These are phyloP conservation scores for Pangasius mekongensis DNA, from an alignment of 2,797 vertebrate species.

Conservation along the genomic window DNA sequence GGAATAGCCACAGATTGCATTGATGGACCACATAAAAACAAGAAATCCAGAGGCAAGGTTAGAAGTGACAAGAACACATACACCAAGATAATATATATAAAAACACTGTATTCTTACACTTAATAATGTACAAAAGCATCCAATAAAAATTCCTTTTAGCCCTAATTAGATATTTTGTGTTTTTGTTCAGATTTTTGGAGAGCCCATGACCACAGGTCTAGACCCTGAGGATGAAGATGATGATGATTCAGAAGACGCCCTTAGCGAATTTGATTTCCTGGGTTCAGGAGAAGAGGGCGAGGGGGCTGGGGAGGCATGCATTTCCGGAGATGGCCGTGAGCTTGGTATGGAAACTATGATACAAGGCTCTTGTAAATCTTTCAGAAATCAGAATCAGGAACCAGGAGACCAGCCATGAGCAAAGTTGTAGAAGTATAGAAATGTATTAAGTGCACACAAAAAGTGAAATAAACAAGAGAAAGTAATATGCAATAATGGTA, in stretches of 20 bases:
- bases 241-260: constrained; percentile 89
- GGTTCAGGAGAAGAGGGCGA: constrained; percentile 89
- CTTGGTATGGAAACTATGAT: constrained; percentile 76
- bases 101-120: neutral
- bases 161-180: neutral
- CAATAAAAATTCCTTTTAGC: neutral
- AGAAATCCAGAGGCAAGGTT: constrained; percentile 83
- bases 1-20: constrained; percentile 79
- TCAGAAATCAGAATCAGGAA: neutral
- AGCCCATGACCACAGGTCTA: constrained; percentile 82
- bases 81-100: neutral
- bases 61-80: neutral
- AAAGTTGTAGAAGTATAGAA: neutral
- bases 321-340: constrained; percentile 83
- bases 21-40: constrained; percentile 79
- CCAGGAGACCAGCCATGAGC: neutral
- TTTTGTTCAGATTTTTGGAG: constrained; percentile 74
- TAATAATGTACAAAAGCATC: neutral
- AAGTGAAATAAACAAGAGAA: neutral
- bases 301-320: constrained; percentile 81
- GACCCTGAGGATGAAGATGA: constrained; percentile 90
- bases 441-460: neutral
- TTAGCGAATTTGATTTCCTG: constrained; percentile 89
- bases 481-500: too few relatives aligned
- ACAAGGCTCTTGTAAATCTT: neutral